Evolutionary conservation across 2,113 vertebrate species (phyloP).

Genomic region (Asarcornis scutulata): DNA sequence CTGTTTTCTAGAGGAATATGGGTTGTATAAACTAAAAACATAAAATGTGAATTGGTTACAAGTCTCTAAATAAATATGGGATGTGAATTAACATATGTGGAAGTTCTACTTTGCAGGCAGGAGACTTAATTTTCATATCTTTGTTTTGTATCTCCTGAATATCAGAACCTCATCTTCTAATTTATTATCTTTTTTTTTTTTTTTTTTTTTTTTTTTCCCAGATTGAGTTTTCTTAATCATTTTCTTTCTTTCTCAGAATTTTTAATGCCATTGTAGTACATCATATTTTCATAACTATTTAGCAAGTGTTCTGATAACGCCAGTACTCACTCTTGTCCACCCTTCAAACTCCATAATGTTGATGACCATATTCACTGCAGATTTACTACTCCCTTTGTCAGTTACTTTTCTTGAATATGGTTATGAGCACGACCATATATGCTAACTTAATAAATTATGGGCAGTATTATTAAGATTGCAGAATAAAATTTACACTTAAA

Average conservation of each 20-base stretch:
- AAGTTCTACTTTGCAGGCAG: neutral
- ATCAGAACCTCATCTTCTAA: neutral
- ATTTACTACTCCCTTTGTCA: neutral
- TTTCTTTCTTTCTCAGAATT: neutral
- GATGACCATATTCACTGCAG: neutral
- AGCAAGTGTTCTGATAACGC: neutral
- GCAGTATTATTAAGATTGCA: neutral
- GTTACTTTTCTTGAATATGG: neutral
- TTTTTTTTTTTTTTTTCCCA: neutral
- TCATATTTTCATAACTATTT: neutral
- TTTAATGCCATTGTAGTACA: neutral
- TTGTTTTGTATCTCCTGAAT: slow-evolving; percentile 2
- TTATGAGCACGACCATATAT: neutral
- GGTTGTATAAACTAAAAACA: neutral
- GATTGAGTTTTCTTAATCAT: neutral
- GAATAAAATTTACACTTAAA: neutral
- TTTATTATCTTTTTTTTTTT: neutral
- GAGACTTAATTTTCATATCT: slow-evolving; percentile 15
- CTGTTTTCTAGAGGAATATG: neutral
- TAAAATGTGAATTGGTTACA: neutral
- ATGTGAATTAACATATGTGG: neutral
- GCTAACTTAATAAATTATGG: neutral
- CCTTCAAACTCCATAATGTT: neutral
- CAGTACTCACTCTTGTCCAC: neutral
- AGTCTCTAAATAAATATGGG: slow-evolving; percentile 1